Conservation (phyloP, 2,113 vertebrate genomes). For the Helogale parvula region DNA sequence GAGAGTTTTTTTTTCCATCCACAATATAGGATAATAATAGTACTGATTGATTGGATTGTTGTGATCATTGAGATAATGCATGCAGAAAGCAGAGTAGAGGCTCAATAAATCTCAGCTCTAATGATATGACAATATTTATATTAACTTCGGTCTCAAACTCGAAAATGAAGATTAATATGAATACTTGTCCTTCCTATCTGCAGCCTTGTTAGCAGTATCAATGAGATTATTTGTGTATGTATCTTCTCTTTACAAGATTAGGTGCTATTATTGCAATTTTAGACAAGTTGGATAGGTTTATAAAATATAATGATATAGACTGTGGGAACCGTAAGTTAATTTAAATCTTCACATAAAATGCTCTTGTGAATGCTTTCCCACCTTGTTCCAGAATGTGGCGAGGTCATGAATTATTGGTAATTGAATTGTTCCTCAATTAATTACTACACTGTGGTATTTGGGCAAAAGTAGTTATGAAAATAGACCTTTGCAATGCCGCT, state of each 20-base stretch:
- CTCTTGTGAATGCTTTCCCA: neutral
- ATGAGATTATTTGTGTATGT: neutral
- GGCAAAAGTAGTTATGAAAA: neutral
- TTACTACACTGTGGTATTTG: neutral
- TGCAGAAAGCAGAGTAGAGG: neutral
- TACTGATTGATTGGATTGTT: neutral
- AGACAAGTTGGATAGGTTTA: neutral
- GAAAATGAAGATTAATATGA: neutral
- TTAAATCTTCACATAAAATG: neutral
- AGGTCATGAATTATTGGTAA: neutral
- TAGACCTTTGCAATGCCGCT: neutral
- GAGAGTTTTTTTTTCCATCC: neutral
- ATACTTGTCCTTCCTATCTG: neutral
- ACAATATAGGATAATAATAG: neutral
- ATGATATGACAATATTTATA: neutral
- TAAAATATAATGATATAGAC: neutral
- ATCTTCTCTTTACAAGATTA: neutral
- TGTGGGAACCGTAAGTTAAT: neutral
- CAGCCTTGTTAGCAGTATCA: neutral
- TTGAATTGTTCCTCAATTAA: neutral
- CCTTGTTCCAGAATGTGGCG: neutral
- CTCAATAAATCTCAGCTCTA: neutral
- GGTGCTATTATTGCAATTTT: neutral
- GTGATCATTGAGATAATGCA: neutral
- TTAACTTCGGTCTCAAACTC: neutral